Base-by-base conservation (phyloP, 2,113 vertebrate species). In the Anhinga anhinga region DNA sequence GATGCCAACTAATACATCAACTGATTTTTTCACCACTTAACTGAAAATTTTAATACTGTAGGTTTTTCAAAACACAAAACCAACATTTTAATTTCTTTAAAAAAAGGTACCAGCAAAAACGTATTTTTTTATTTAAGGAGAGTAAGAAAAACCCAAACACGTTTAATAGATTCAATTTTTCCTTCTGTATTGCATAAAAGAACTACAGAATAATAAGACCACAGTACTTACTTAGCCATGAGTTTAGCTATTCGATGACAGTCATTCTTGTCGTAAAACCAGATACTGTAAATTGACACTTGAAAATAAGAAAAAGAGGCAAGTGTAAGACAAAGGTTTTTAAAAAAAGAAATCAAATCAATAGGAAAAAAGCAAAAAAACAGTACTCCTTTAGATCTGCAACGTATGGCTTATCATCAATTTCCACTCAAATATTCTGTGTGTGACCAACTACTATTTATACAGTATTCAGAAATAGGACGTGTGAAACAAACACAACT, bases 271-370 rank as follows among this genome's bases (percentile, higher is more conserved):
- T 99, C 99, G 56, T 99, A 99, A 98, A 99, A 99, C 99, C 99
- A 99, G 98, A 99, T 99, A 96, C 99, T 99, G 98, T 99, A 99
- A 98, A 99, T 99, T 62, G 99, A 99, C 98, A 99, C 99, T 98
- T 98, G 97, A 97, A 98, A 98, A 97, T 32, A 91, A 95, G 73
- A 79, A 95, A 97, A 61, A 97, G 61, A 95, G 34, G n/a, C 49
- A 95, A 85, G 45, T 45, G 32, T 96, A 69, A 98, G 79, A 74
- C 23, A 74, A 91, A 29, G 84, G 65, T 63, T 45, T 88, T 15
- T 67, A 32, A 84, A 74, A 77, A 40, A 72, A 36, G 1, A 5
- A 34, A 34, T 55, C 1, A 34, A 45, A 78, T 44, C 18, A 85
- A 15, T 1, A 66, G 29, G 9, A 73, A 62, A 82, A 78, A 66